Evolutionary conservation across 2,113 vertebrate species (phyloP).

Genomic region (Coryphaenoides rupestris): DNA sequence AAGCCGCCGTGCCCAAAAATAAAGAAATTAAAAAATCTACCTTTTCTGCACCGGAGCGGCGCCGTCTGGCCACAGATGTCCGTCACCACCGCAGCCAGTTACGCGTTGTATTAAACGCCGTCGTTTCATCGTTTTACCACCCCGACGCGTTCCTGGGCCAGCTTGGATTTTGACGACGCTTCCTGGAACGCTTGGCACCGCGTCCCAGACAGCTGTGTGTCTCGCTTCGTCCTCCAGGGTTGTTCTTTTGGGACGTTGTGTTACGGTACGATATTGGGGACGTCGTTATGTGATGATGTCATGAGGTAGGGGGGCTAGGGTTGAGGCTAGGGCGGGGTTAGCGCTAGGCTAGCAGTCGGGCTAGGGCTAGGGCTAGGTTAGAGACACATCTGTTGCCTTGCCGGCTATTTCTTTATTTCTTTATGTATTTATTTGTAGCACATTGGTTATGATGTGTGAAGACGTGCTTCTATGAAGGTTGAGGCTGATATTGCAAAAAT

Average conservation of each 20-base stretch:
- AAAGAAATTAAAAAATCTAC: background rate
- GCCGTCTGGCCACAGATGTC: background rate
- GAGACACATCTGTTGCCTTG: background rate
- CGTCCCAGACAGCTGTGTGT: background rate
- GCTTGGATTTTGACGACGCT: background rate
- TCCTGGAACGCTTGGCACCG: background rate
- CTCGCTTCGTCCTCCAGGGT: too few species aligned
- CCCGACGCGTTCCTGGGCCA: background rate
- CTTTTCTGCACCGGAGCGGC: background rate
- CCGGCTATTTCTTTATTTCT: slow-evolving; percentile 18
- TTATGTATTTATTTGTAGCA: slow-evolving; percentile 37
- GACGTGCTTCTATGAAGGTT: slow-evolving; percentile 28
- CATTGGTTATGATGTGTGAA: slow-evolving; percentile 46
- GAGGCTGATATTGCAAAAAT: slow-evolving; percentile 38
- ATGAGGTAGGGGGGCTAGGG: too few species aligned
- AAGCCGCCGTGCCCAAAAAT: too few species aligned
- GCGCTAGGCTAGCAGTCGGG: too few species aligned
- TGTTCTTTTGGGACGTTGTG: too few species aligned
- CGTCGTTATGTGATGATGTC: too few species aligned
- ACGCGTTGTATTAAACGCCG: background rate
- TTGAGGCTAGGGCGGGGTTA: too few species aligned
- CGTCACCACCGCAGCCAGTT: background rate
- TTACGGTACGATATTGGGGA: too few species aligned
- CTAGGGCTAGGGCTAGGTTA: too few species aligned
- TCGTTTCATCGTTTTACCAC: background rate